A percentile compares a stretch with the other conserved stretches of the same genome.
phyloP scores from a whole-genome alignment of 2,113 vertebrate species.

The Tor tambroides region DNA sequence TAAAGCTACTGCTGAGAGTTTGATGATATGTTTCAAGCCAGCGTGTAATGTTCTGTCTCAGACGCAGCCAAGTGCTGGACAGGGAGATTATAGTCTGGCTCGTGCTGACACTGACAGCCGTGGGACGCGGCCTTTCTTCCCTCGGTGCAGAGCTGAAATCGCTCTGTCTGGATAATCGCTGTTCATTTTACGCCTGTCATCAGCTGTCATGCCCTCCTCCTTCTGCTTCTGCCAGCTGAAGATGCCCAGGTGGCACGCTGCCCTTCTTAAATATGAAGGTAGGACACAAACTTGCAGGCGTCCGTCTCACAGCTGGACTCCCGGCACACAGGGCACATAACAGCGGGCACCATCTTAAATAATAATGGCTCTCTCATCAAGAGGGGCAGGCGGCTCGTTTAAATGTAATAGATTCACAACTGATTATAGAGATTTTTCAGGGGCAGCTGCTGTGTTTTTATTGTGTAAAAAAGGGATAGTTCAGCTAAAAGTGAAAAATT shows the following conservation, averaged over 20 bases:
- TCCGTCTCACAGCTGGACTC: constrained; percentile 59
- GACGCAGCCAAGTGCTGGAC: constrained; percentile 14
- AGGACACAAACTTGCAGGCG: constrained; percentile 50
- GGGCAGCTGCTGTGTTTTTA: neutral
- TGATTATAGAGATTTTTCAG: neutral
- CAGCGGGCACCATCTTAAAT: neutral
- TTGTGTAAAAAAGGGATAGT: neutral
- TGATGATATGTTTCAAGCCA: constrained; percentile 41
- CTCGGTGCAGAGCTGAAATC: neutral
- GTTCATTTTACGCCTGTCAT: constrained; percentile 29
- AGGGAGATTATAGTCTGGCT: constrained; percentile 37
- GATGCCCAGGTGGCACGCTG: constrained; percentile 61
- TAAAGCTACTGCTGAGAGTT: constrained; percentile 30
- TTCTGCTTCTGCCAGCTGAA: constrained; percentile 21
- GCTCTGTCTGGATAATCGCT: constrained; percentile 11
- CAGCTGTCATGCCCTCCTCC: neutral
- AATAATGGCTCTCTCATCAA: neutral
- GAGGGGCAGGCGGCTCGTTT: neutral
- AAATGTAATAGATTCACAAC: neutral
- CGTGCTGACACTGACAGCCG: constrained; percentile 1
- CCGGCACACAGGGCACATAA: neutral
- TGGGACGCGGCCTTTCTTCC: neutral
- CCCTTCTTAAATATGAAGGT: constrained; percentile 46
- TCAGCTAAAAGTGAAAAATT: neutral
- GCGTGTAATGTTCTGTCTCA: constrained; percentile 25